Conservation (phyloP, 2,888 invertebrate species). For the Cephalotes varians region DNA sequence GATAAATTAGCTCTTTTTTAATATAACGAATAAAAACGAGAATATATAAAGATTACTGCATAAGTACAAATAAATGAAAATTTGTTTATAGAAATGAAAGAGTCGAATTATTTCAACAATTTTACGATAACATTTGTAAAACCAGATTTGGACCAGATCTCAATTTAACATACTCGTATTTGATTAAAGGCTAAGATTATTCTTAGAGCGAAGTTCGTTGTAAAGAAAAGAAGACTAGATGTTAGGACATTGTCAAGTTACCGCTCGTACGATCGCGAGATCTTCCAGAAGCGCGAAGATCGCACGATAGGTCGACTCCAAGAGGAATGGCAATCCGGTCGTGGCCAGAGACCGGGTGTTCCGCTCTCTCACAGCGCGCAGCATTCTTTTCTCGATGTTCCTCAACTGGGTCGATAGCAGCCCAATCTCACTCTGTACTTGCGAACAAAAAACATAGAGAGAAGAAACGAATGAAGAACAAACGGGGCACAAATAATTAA, state of each 20-base stretch:
- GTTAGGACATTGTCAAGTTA: constrained; percentile 66
- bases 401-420: constrained; percentile 91
- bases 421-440: constrained; percentile 79
- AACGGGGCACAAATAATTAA: constrained; percentile 31
- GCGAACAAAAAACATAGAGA: constrained; percentile 13
- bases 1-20: background rate
- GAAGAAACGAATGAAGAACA: background rate
- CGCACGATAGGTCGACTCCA: constrained; percentile 78
- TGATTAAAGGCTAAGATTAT: background rate
- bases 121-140: background rate
- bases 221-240: background rate
- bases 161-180: background rate
- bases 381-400: constrained; percentile 91
- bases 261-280: constrained; percentile 76
- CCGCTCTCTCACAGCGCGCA: constrained; percentile 92
- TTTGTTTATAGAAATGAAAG: background rate
- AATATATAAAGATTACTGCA: background rate
- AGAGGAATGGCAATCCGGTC: constrained; percentile 84
- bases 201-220: background rate
- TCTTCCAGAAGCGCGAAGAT: constrained; percentile 78
- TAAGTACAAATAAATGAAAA: background rate
- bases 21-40: background rate
- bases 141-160: background rate
- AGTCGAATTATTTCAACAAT: background rate
- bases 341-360: constrained; percentile 91